Base-by-base conservation (phyloP, 1,140 invertebrate species). In the Heliothis virescens region DNA sequence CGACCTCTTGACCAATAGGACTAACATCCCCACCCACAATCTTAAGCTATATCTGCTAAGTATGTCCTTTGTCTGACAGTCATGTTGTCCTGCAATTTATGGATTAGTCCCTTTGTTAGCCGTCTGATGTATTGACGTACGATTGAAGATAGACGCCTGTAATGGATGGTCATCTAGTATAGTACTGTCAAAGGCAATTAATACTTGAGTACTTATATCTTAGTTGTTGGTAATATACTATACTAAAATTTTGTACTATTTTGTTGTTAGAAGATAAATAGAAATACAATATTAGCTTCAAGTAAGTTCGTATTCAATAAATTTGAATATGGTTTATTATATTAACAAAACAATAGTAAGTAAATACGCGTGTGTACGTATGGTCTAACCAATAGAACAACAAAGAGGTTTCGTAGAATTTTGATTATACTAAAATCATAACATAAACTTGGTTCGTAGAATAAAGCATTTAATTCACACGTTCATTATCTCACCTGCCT, bases 61-160 rank as follows among this genome's bases (percentile, higher is more conserved):
- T 82, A 81, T 65, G 69, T 83, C 81, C 78, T 86, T 84, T 84
- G 82, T 87, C 82, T 81, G 63, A 50, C 29, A 73, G 41, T 55
- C 83, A 67, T 85, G 82, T 83, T 83, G 84, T 84, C 82, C 78
- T 86, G 83, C 83, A 86, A 87, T 87, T 87, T 87, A 87, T 87
- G 83, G 84, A 86, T 84, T 87, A 82, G 85, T 79, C 69, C 80
- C 82, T 83, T 84, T 86, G 86, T 84, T 83, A 69, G 82, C 73
- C 75, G 79, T 77, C 65, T 71, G 55, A 81, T 83, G 80, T 86
- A 85, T 85, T 86, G 83, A 87, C 83, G 81, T 87, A 60, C 74
- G 81, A 85, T 84, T 81, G 86, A 77, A 83, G 83, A 86, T 85
- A 85, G 79, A 55, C 71, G 75, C 63, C 69, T 82, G 71, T 83